A percentile compares a stretch with the other conserved stretches of the same genome.
These are phyloP conservation scores for Fratercula arctica DNA, from an alignment of 2,797 vertebrate species.

Conservation along the genomic window DNA sequence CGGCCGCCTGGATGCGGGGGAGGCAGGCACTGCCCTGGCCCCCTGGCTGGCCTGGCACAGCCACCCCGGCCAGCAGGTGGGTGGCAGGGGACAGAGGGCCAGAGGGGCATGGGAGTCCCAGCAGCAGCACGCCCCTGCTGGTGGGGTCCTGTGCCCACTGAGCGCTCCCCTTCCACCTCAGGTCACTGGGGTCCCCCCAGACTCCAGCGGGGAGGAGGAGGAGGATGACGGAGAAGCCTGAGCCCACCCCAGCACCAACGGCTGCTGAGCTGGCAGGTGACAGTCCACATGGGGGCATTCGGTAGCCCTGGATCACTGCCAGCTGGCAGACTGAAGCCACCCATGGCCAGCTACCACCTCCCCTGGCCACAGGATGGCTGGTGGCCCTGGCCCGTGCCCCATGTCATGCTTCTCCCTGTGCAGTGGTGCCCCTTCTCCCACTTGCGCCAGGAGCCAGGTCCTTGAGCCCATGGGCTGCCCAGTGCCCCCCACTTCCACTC, in stretches of 20 bases:
- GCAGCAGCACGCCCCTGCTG: fast-evolving
- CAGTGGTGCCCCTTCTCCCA: not conserved
- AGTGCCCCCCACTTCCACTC: not conserved
- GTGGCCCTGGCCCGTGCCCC: not conserved
- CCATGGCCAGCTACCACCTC: not conserved
- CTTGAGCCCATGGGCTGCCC: not conserved
- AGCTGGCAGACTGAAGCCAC: not conserved
- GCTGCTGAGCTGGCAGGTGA: not conserved
- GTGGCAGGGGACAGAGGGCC: not conserved
- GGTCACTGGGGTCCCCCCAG: not conserved
- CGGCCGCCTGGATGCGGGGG: slow-evolving; percentile 22
- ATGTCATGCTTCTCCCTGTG: not conserved
- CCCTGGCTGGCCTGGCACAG: not conserved
- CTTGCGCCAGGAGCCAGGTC: not conserved
- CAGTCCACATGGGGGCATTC: fast-evolving
- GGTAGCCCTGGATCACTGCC: not conserved
- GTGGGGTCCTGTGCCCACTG: not conserved
- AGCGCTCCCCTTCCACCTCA: not conserved
- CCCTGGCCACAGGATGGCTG: not conserved
- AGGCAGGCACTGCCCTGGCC: not conserved
- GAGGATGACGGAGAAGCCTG: slow-evolving; percentile 41
- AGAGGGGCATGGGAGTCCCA: not conserved
- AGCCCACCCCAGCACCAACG: fast-evolving
- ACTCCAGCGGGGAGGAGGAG: not conserved
- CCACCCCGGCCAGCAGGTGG: slow-evolving; percentile 9